These are phyloP conservation scores for Sisor rabdophorus DNA, from an alignment of 2,113 vertebrate genomes.

Conservation along the genomic window DNA sequence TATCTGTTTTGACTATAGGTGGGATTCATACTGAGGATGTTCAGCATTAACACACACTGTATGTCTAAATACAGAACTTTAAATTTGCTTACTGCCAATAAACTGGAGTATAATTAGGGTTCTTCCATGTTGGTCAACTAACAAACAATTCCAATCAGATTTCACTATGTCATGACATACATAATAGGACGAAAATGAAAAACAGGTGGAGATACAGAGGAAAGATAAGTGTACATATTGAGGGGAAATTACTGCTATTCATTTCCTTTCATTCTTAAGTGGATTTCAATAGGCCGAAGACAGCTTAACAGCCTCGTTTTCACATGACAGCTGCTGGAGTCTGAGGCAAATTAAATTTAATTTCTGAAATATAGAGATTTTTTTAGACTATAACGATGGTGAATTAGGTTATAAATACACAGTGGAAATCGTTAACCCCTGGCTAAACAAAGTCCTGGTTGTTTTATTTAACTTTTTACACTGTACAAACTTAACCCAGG, in stretches of 20 bases:
- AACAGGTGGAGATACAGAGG: constrained; percentile 14
- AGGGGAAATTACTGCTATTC: constrained; percentile 16
- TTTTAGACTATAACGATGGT: not conserved
- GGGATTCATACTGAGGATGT: not conserved
- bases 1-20: not conserved
- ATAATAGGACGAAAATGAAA: constrained; percentile 15
- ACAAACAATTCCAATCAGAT: constrained; percentile 22
- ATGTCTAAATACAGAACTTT: not conserved
- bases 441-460: too few species aligned
- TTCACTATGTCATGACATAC: constrained; percentile 6
- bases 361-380: not conserved
- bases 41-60: not conserved
- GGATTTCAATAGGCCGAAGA: not conserved
- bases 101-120: constrained; percentile 10
- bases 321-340: not conserved
- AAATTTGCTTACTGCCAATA: constrained; percentile 6
- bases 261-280: constrained; percentile 29
- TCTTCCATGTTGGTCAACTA: constrained; percentile 18
- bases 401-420: too few species aligned
- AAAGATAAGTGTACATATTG: constrained; percentile 4
- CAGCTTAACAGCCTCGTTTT: not conserved
- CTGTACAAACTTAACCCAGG: too few species aligned
- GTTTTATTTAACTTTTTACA: too few species aligned
- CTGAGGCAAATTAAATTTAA: not conserved
- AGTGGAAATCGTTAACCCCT: too few species aligned